Percentiles rank a stretch among this genome's conserved stretches.
These are phyloP conservation scores for Halcyon chelicuti DNA, from an alignment of 2,797 vertebrate genomes.

Conservation along the genomic window DNA sequence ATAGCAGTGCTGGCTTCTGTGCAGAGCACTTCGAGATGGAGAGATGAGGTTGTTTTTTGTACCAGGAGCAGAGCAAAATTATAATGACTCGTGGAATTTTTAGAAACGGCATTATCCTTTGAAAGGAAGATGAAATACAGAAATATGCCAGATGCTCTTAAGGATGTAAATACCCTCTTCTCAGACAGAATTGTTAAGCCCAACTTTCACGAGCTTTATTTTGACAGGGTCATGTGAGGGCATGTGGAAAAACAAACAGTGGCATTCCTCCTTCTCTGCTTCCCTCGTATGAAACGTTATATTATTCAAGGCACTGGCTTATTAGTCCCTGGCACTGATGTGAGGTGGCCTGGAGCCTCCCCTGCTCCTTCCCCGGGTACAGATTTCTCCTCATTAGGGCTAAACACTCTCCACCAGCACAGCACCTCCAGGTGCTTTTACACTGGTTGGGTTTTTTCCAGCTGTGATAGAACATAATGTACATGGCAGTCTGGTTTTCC, in stretches of 20 bases:
- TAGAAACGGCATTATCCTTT: slow-evolving; percentile 12
- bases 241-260: background rate
- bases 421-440: background rate
- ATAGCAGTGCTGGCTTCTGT: background rate
- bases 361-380: background rate
- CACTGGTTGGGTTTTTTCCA: background rate
- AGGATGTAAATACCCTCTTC: background rate
- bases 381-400: background rate
- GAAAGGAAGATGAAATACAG: slow-evolving; percentile 15
- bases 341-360: background rate
- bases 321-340: background rate
- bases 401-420: background rate
- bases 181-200: background rate
- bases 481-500: background rate
- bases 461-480: background rate
- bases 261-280: background rate
- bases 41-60: background rate
- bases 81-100: background rate
- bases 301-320: background rate
- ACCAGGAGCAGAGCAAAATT: background rate
- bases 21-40: background rate
- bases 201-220: background rate
- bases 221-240: background rate
- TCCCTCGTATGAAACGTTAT: background rate
- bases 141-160: background rate